Percentiles rank a stretch among this genome's conserved stretches.
Conservation (phyloP, 2,888 invertebrate genomes). For the Pyrrhosoma nymphula region DNA sequence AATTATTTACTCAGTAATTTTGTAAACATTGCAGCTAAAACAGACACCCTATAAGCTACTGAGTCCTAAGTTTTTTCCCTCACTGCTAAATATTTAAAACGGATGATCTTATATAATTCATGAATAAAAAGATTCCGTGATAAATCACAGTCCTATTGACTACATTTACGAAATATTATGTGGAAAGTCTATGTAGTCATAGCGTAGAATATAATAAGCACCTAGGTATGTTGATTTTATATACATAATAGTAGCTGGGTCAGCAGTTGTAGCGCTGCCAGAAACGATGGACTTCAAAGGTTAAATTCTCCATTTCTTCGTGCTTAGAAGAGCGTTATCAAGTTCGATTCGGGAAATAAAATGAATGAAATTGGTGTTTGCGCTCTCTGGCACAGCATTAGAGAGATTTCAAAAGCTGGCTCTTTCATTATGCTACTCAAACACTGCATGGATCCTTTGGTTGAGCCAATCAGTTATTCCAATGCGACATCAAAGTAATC, state of each 20-base stretch:
- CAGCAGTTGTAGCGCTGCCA: not conserved
- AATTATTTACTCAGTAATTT: no score
- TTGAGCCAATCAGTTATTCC: constrained; percentile 54
- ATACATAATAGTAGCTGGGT: not conserved
- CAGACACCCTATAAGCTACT: no score
- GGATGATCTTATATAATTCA: no score
- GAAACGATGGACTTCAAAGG: constrained; percentile 5
- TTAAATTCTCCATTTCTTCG: constrained; percentile 3
- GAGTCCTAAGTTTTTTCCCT: no score
- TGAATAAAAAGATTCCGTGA: no score
- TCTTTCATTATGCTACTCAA: constrained; percentile 59
- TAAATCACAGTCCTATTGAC: no score
- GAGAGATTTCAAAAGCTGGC: constrained; percentile 44
- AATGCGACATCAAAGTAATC: constrained; percentile 61
- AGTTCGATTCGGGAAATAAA: constrained; percentile 40
- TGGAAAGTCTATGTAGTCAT: not conserved
- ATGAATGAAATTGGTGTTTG: constrained; percentile 56
- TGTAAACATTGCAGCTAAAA: no score
- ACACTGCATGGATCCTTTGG: constrained; percentile 49
- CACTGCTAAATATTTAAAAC: no score
- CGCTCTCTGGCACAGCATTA: constrained; percentile 1
- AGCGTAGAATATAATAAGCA: not conserved
- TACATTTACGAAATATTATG: not conserved
- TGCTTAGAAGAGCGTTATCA: constrained; percentile 10
- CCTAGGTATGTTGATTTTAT: not conserved